Percentiles rank a stretch among this genome's conserved stretches.
Conservation (phyloP, 2,113 vertebrate genomes). For the Blennius ocellaris region DNA sequence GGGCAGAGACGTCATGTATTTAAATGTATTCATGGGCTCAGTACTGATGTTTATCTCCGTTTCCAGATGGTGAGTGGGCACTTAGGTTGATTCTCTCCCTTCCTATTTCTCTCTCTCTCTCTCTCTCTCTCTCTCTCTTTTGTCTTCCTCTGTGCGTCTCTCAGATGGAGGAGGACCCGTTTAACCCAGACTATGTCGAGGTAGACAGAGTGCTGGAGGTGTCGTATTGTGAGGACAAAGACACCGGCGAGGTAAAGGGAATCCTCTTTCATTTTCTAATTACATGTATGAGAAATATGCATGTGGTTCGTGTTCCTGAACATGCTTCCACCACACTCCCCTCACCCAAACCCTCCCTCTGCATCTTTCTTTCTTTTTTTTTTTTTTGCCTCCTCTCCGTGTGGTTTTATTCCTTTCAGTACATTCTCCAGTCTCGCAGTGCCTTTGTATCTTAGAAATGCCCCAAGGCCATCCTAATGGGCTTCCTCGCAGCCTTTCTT, state of each 20-base stretch:
- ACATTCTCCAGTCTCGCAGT: constrained; percentile 43
- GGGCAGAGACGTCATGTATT: constrained; percentile 56
- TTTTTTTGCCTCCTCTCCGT: neutral
- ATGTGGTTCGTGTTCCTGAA: constrained; percentile 32
- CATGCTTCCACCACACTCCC: neutral
- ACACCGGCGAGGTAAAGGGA: constrained; percentile 92
- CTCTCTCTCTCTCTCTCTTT: constrained; percentile 39
- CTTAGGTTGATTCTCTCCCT: constrained; percentile 49
- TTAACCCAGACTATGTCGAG: constrained; percentile 98
- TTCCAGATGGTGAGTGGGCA: constrained; percentile 77
- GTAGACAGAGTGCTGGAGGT: constrained; percentile 97
- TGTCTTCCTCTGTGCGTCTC: constrained; percentile 31
- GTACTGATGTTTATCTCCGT: constrained; percentile 41
- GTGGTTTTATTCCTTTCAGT: constrained; percentile 39
- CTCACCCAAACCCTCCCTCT: too few species aligned
- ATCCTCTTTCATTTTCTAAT: constrained; percentile 41
- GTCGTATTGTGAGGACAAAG: constrained; percentile 98
- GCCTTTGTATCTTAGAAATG: constrained; percentile 67
- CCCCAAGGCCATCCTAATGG: constrained; percentile 73
- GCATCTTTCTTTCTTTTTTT: constrained; percentile 29
- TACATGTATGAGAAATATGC: constrained; percentile 18
- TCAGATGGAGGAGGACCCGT: constrained; percentile 98
- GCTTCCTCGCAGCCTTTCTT: constrained; percentile 69
- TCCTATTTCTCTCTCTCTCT: neutral
- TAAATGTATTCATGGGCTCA: constrained; percentile 44